Percentiles rank a stretch among this genome's conserved stretches.
Conservation (phyloP, 2,113 vertebrate genomes). For the Atlantisia rogersi region DNA sequence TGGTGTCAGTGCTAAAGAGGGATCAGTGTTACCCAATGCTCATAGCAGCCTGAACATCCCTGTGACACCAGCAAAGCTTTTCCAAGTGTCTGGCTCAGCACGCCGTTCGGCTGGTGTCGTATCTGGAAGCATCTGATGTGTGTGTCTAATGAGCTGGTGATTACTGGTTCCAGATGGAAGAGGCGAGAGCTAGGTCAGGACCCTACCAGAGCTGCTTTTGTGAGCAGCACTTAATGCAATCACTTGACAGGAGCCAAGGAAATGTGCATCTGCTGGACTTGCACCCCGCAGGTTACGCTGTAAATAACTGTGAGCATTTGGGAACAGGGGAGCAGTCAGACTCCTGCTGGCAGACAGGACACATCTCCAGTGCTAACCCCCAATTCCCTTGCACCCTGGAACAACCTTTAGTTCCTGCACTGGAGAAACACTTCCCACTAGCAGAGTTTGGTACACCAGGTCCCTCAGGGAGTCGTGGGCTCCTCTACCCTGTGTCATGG, state of each 20-base stretch:
- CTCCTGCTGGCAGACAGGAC: not conserved
- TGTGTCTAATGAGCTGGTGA: not conserved
- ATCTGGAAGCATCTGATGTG: not conserved
- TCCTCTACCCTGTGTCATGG: not conserved
- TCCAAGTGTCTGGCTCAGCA: not conserved
- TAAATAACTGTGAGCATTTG: accelerated
- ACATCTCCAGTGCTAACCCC: not conserved
- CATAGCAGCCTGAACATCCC: not conserved
- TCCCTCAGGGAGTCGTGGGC: too few species aligned
- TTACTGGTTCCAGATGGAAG: slow-evolving; percentile 1
- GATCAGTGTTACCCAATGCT: not conserved
- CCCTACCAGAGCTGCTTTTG: not conserved
- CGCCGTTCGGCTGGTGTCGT: not conserved
- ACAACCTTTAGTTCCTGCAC: not conserved
- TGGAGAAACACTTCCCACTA: not conserved
- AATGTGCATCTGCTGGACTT: not conserved
- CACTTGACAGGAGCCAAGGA: not conserved
- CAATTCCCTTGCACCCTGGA: not conserved
- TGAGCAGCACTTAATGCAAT: not conserved
- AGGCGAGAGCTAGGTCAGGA: not conserved
- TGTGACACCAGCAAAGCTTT: not conserved
- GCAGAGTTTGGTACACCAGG: not conserved
- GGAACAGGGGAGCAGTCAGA: not conserved
- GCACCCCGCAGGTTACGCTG: not conserved
- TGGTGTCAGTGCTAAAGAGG: not conserved